Evolutionary conservation across 2,888 invertebrate genomes (phyloP).

Genomic region (Meiosimyza decipiens): DNA sequence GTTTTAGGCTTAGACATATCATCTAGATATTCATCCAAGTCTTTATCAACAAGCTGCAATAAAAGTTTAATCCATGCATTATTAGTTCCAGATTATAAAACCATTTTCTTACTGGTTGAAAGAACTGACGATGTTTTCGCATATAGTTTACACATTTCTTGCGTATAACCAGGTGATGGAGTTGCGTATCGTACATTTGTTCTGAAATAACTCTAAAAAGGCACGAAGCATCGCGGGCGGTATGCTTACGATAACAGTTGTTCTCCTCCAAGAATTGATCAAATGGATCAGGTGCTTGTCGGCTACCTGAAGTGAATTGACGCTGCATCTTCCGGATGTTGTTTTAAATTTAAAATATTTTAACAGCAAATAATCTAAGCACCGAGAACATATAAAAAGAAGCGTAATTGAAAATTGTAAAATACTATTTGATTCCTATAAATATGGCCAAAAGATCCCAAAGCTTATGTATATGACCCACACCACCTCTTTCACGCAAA

Average conservation of each 20-base stretch:
- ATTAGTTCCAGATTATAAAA: slow-evolving; percentile 13
- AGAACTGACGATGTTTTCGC: slow-evolving; percentile 73
- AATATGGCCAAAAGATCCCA: too few relatives aligned
- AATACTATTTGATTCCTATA: too few relatives aligned
- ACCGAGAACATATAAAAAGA: too few relatives aligned
- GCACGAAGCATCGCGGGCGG: slow-evolving; percentile 88
- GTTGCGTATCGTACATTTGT: slow-evolving; percentile 77
- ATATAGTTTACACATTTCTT: slow-evolving; percentile 80
- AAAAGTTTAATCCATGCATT: neutral
- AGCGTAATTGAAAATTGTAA: too few relatives aligned
- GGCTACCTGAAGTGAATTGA: slow-evolving; percentile 64
- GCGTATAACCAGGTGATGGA: slow-evolving; percentile 80
- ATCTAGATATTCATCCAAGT: slow-evolving; percentile 76
- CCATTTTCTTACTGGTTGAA: slow-evolving; percentile 70
- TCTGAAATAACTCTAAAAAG: slow-evolving; percentile 90
- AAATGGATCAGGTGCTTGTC: slow-evolving; percentile 66
- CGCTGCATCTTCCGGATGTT: slow-evolving; percentile 48
- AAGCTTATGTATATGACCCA: too few relatives aligned
- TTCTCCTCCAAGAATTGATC: slow-evolving; percentile 84
- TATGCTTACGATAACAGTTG: slow-evolving; percentile 87
- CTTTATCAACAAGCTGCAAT: slow-evolving; percentile 71
- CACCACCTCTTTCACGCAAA: too few relatives aligned
- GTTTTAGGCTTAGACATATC: slow-evolving; percentile 77
- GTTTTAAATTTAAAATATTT: too few relatives aligned
- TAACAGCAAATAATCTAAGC: too few relatives aligned